Percentiles rank a stretch among this genome's conserved stretches.
phyloP scores from a whole-genome alignment of 2,888 invertebrate genomes.

The Tetranychus truncatus region DNA sequence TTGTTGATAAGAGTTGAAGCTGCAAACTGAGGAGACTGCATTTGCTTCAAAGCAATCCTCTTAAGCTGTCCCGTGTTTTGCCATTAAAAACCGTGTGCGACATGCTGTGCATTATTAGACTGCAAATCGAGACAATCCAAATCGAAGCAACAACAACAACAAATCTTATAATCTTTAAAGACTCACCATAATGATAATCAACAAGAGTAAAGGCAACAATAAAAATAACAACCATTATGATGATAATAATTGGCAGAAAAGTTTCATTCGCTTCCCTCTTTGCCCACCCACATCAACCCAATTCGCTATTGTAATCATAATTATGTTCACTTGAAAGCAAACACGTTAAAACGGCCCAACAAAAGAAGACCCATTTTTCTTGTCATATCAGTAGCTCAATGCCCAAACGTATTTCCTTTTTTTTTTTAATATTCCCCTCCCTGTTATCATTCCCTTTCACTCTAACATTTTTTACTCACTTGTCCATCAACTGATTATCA shows the following conservation, averaged over 20 bases:
- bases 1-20: neutral
- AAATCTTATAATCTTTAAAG: neutral
- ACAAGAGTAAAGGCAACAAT: neutral
- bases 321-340: too few relatives aligned
- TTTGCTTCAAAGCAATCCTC: neutral
- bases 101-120: neutral
- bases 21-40: too few relatives aligned
- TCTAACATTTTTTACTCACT: neutral
- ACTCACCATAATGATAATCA: neutral
- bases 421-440: neutral
- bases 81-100: neutral
- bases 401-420: neutral
- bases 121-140: neutral
- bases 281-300: too few relatives aligned
- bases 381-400: neutral
- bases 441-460: neutral
- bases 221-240: neutral
- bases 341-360: too few relatives aligned
- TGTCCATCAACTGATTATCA: neutral
- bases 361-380: too few relatives aligned
- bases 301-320: too few relatives aligned
- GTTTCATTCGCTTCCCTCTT: too few relatives aligned
- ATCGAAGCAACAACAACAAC: neutral
- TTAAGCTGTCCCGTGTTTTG: neutral
- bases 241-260: neutral